Evolutionary conservation across 2,797 vertebrate genomes (phyloP).

Genomic region (Sphenodon punctatus): DNA sequence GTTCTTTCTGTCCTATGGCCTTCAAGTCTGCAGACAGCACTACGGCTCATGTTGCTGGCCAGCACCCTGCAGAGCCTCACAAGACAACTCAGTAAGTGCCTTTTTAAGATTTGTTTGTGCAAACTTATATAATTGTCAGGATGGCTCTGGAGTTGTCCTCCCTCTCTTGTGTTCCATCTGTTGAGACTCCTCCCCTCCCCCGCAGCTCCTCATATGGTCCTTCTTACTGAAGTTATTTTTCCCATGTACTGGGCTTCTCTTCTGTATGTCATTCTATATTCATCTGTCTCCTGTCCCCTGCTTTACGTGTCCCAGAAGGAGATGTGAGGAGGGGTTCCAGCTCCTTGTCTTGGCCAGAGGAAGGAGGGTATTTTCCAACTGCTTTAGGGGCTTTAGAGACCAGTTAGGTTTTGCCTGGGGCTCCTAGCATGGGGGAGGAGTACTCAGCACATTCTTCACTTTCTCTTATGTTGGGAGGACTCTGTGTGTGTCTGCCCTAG

Average conservation of each 20-base stretch:
- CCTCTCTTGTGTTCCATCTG: background rate
- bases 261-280: too few relatives aligned
- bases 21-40: conserved; percentile 90
- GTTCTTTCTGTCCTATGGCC: conserved; percentile 91
- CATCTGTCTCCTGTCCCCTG: too few relatives aligned
- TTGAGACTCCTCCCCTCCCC: background rate
- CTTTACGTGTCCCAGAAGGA: background rate
- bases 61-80: conserved; percentile 81
- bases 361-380: too few relatives aligned
- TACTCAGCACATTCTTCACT: too few relatives aligned
- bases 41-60: conserved; percentile 83
- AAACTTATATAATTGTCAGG: background rate
- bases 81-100: conserved; percentile 87
- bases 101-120: background rate
- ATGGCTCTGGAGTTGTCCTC: background rate
- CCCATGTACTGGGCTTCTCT: background rate
- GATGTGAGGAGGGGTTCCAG: too few relatives aligned
- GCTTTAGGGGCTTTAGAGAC: too few relatives aligned
- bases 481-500: too few relatives aligned
- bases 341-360: too few relatives aligned
- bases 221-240: too few relatives aligned
- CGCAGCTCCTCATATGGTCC: background rate
- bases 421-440: too few relatives aligned
- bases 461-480: too few relatives aligned
- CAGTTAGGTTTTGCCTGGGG: too few relatives aligned